Evolutionary conservation across 2,113 vertebrate genomes (phyloP).

Genomic region (Sigmodon hispidus): DNA sequence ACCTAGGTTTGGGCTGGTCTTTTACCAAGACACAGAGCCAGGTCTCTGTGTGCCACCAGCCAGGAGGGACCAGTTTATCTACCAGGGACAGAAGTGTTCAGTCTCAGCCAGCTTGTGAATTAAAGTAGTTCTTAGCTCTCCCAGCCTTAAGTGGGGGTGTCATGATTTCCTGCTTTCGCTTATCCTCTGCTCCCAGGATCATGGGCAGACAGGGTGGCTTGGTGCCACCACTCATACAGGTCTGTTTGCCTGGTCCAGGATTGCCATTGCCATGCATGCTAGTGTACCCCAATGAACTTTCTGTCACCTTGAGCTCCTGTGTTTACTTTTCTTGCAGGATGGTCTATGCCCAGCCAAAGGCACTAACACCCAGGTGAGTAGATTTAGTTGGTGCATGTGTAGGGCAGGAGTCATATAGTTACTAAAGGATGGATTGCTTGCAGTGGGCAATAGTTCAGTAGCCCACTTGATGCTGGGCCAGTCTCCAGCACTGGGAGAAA

Average conservation of each 20-base stretch:
- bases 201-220: too few species aligned
- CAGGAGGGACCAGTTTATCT: neutral
- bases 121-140: neutral
- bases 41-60: neutral
- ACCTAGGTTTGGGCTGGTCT: too few species aligned
- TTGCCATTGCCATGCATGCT: too few species aligned
- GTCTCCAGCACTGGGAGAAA: neutral
- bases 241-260: neutral
- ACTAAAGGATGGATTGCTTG: neutral
- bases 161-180: neutral
- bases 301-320: fast-evolving
- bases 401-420: fast-evolving
- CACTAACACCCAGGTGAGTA: neutral
- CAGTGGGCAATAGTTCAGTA: fast-evolving
- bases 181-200: neutral
- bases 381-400: neutral
- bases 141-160: neutral
- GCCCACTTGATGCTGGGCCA: neutral
- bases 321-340: slow-evolving; percentile 5
- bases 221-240: neutral
- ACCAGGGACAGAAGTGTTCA: neutral
- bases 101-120: too few species aligned
- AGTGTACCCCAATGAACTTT: fast-evolving
- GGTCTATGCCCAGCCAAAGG: neutral
- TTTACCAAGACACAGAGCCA: neutral